Percentiles rank a stretch among this genome's conserved stretches.
phyloP scores from a whole-genome alignment of 2,113 vertebrate species.

The Gnathonemus longibarbis region DNA sequence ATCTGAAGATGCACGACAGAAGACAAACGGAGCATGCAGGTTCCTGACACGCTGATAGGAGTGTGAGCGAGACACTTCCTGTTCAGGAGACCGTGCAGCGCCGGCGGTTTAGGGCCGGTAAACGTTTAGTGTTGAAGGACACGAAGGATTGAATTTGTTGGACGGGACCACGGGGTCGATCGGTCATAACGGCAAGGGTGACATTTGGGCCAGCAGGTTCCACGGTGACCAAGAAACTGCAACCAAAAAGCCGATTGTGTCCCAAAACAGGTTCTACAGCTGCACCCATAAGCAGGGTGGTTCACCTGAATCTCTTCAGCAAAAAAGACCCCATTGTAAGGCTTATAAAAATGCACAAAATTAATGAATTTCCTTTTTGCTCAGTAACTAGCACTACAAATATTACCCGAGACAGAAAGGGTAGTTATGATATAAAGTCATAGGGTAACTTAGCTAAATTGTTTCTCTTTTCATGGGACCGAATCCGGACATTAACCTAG shows the following conservation, averaged over 20 bases:
- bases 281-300: not conserved
- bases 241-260: not conserved
- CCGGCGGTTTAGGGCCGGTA: not conserved
- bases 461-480: no score
- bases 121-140: not conserved
- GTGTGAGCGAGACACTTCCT: not conserved
- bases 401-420: not conserved
- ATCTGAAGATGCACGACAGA: not conserved
- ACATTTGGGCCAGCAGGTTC: not conserved
- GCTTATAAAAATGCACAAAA: not conserved
- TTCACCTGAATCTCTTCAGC: not conserved
- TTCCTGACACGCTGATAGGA: not conserved
- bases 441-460: not conserved
- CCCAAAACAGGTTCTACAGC: not conserved
- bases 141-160: not conserved
- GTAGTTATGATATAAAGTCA: not conserved
- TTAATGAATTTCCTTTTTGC: not conserved
- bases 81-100: not conserved
- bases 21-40: not conserved
- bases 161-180: not conserved
- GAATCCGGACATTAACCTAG: not conserved
- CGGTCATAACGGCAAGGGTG: no score
- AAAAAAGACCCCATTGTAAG: not conserved
- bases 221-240: not conserved
- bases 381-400: not conserved